Evolutionary conservation across 2,797 vertebrate genomes (phyloP).

Genomic region (Esox lucius): DNA sequence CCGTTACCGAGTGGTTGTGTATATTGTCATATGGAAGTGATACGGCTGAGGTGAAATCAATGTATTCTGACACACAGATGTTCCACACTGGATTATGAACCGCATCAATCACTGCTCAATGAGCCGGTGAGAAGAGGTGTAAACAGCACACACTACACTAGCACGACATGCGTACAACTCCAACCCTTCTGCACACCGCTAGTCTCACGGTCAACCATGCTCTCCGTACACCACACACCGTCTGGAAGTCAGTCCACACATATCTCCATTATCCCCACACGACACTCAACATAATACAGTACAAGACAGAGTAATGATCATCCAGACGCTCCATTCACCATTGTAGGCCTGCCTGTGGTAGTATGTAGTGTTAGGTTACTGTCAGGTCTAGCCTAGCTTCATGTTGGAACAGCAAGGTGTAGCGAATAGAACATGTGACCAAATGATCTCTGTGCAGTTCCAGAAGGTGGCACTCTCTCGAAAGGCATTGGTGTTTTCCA

Average conservation of each 20-base stretch:
- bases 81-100: conserved; percentile 44
- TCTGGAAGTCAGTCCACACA: not conserved
- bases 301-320: not conserved
- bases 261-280: not conserved
- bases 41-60: conserved; percentile 52
- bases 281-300: not conserved
- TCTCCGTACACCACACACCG: not conserved
- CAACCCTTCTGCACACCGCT: not conserved
- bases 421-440: too few species aligned
- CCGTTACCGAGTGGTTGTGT: conserved; percentile 46
- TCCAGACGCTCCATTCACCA: not conserved
- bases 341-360: not conserved
- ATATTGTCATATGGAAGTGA: conserved; percentile 22
- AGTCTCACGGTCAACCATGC: too few species aligned
- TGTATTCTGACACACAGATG: conserved; percentile 61
- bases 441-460: conserved; percentile 20
- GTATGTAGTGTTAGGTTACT: not conserved
- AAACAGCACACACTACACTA: conserved; percentile 51
- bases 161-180: conserved; percentile 48
- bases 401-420: not conserved
- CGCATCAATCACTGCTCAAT: conserved; percentile 51
- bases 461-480: conserved; percentile 64
- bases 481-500: conserved; percentile 30
- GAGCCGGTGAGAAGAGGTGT: conserved; percentile 45
- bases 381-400: conserved; percentile 8